Evolutionary conservation across 30 jellyfish, hydroid and myxozoan species (phyloP).

Genomic region (Aurelia coerulea): DNA sequence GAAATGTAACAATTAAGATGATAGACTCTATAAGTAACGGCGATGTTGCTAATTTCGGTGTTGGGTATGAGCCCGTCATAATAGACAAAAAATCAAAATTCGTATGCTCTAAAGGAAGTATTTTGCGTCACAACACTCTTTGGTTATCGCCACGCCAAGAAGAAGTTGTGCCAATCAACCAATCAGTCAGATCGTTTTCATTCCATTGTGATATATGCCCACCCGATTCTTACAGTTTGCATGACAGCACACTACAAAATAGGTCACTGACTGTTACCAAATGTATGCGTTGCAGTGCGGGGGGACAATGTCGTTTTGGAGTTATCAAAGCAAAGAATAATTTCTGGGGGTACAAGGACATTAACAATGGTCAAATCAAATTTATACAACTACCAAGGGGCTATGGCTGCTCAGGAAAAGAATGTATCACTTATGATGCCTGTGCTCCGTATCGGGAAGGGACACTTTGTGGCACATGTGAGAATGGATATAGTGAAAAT

Average conservation of each 20-base stretch:
- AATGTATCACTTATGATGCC: neutral
- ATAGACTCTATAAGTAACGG: neutral
- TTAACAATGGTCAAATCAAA: neutral
- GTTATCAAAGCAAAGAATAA: neutral
- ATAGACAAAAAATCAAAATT: neutral
- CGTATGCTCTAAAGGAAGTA: neutral
- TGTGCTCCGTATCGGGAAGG: neutral
- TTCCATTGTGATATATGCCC: neutral
- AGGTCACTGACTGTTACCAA: neutral
- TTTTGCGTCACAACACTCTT: neutral
- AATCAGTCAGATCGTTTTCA: neutral
- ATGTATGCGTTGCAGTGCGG: neutral
- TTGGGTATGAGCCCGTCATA: neutral
- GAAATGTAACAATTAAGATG: neutral
- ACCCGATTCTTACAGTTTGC: neutral
- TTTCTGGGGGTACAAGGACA: neutral
- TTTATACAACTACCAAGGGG: slow-evolving; percentile 2
- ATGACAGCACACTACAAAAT: neutral
- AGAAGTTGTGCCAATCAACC: neutral
- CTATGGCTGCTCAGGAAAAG: neutral
- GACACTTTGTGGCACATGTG: neutral
- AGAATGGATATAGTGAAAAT: slow-evolving; percentile 2
- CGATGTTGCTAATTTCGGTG: neutral
- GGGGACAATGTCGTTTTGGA: neutral
- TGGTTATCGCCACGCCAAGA: neutral